These are phyloP conservation scores for Himalopsyche anomala DNA, from an alignment of 2,888 invertebrate species.

Conservation along the genomic window DNA sequence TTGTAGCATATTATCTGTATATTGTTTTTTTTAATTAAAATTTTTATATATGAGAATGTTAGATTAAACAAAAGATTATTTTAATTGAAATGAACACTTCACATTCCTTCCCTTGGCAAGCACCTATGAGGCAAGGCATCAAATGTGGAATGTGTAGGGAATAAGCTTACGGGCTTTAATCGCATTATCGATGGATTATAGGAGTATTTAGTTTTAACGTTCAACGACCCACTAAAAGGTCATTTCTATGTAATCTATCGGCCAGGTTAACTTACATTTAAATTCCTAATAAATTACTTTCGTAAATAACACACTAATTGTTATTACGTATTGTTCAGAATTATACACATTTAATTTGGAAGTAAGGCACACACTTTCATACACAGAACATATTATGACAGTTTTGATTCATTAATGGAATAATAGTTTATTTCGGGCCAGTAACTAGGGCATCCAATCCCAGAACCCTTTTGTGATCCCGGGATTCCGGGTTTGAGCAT, in stretches of 20 bases:
- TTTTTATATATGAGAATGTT: too few species aligned
- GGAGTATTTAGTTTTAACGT: conserved; percentile 16
- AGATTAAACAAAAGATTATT: too few species aligned
- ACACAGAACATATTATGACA: background rate
- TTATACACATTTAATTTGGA: background rate
- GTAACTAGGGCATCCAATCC: too few species aligned
- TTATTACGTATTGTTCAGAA: background rate
- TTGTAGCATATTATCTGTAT: too few species aligned
- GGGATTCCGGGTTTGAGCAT: too few species aligned
- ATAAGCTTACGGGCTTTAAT: conserved; percentile 10
- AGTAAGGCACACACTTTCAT: background rate
- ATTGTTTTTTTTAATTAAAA: too few species aligned
- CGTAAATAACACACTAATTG: background rate
- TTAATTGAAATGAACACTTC: too few species aligned
- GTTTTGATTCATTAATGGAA: too few species aligned
- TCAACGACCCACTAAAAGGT: conserved; percentile 21
- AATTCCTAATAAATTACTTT: background rate
- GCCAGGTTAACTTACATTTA: background rate
- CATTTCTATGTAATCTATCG: background rate
- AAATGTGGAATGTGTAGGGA: background rate
- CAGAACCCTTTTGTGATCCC: too few species aligned
- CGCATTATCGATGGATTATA: conserved; percentile 20
- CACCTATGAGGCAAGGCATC: background rate
- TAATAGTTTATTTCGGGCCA: too few species aligned
- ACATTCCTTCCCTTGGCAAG: background rate